Evolutionary conservation across 2,888 invertebrate species (phyloP), one percentile per base, ranked within the genome.

Genomic region (Salticus scenicus): DNA sequence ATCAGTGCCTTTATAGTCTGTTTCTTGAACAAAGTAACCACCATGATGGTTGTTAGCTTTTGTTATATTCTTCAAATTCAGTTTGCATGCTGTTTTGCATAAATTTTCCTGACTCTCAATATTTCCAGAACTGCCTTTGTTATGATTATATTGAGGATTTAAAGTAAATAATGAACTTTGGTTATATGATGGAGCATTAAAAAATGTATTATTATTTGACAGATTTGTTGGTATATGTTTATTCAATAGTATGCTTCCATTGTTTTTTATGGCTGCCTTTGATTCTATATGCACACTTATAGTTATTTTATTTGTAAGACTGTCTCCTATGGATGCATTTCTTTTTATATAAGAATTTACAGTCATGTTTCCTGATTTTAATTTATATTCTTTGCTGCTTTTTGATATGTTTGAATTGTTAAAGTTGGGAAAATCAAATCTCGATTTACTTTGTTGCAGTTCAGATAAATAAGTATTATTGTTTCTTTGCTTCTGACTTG

Each of bases 21-120:
- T 37, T 24, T 51, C 67, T 80, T n/a, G 71, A 28, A 80, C 28
- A 8, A 51, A 28, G 95, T 95, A 78, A 1, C 78, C 71, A 0
- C 78, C 78, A 14, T 67, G 67, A 24, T 20, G 12, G 24, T 78
- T 71, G 28, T 42, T 64, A 14, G 64, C 24, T 64, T 42, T 78
- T 24, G 28, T 63, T 4, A 41, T 17, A 14, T 57, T 78, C 17
- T 64, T n/a, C n/a, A n/a, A 31, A n/a, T 78, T 70, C 14, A 28
- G 28, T 20, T 30, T 28, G n/a, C 41, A 33, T 24, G 10, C 51
- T 33, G n/a, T 57, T 24, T 37, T 37, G 14, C n/a, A 2, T 17
- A 67, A 27, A 0, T 47, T 5, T 7, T 27, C 30, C 0, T 27
- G 30, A 17, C 30, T 28, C 41, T 37, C 17, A 8, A n/a, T 66